phyloP scores from a whole-genome alignment of 2,113 vertebrate species.

The Acanthochromis polyacanthus region DNA sequence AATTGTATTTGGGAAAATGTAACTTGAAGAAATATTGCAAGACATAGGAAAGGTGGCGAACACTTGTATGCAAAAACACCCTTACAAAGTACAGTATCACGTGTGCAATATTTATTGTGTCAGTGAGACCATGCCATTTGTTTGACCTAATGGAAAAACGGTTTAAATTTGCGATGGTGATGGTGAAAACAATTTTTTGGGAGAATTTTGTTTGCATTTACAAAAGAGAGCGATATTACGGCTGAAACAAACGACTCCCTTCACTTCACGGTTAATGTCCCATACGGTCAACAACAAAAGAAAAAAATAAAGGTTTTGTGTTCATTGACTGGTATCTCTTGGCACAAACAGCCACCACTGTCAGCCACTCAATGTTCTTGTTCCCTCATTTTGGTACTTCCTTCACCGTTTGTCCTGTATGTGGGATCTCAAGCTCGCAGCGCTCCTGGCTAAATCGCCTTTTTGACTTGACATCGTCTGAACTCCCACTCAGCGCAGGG shows the following conservation, averaged over 20 bases:
- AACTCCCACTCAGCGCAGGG: conserved; percentile 49
- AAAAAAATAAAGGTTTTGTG: conserved; percentile 29
- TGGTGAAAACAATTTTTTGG: conserved; percentile 45
- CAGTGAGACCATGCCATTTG: conserved; percentile 85
- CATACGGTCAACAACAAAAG: conserved; percentile 8
- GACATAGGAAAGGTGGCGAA: conserved; percentile 63
- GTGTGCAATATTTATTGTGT: conserved; percentile 86
- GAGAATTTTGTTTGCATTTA: conserved; percentile 36
- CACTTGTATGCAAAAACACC: conserved; percentile 65
- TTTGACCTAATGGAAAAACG: conserved; percentile 46
- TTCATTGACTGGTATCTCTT: conserved; percentile 60
- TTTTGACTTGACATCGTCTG: conserved; percentile 49
- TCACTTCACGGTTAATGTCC: conserved; percentile 45
- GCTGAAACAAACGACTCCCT: conserved; percentile 31
- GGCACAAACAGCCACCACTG: conserved; percentile 62
- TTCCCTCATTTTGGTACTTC: conserved; percentile 68
- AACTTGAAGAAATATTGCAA: conserved; percentile 51
- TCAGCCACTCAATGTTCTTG: conserved; percentile 60
- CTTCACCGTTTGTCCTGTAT: conserved; percentile 38
- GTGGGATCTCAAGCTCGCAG: conserved; percentile 48
- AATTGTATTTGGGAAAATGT: conserved; percentile 43
- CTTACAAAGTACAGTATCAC: conserved; percentile 61
- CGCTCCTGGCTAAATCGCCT: conserved; percentile 51
- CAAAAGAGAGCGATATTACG: conserved; percentile 23
- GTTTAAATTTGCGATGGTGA: conserved; percentile 53